Conservation (phyloP, 1,140 invertebrate genomes). For the Heliothis subflexa region DNA sequence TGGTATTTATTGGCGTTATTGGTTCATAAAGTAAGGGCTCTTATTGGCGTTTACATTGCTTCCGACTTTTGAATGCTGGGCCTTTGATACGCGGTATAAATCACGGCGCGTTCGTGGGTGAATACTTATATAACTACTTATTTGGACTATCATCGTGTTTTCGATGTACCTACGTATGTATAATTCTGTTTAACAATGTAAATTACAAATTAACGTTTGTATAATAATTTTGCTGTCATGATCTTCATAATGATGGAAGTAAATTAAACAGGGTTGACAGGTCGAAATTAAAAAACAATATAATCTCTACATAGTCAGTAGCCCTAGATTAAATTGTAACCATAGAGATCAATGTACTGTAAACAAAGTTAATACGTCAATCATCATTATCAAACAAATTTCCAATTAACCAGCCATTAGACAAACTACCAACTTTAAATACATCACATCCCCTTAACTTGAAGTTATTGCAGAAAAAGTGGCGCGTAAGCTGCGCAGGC, state of each 20-base stretch:
- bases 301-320: too few species aligned
- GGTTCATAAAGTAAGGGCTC: slow-evolving; percentile 7
- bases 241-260: too few species aligned
- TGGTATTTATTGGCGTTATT: slow-evolving; percentile 17
- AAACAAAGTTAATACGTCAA: slow-evolving; percentile 12
- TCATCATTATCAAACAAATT: slow-evolving; percentile 13
- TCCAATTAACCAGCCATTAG: slow-evolving; percentile 13
- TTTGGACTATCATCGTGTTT: too few species aligned
- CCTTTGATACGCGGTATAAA: background rate
- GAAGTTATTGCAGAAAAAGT: slow-evolving; percentile 68
- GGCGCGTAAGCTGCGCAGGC: slow-evolving; percentile 62
- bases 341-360: background rate
- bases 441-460: slow-evolving; percentile 33
- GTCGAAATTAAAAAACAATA: too few species aligned
- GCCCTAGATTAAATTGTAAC: background rate
- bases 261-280: too few species aligned
- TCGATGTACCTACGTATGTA: too few species aligned
- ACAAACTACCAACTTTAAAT: slow-evolving; percentile 26
- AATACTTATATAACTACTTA: too few species aligned
- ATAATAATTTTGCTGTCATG: too few species aligned
- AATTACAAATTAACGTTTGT: too few species aligned
- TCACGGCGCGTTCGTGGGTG: background rate
- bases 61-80: background rate
- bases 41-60: slow-evolving; percentile 11
- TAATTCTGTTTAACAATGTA: too few species aligned